Percentiles rank a stretch among this genome's conserved stretches.
phyloP scores from a whole-genome alignment of 2,113 vertebrate species.

The Ceuthmochares aereus region DNA sequence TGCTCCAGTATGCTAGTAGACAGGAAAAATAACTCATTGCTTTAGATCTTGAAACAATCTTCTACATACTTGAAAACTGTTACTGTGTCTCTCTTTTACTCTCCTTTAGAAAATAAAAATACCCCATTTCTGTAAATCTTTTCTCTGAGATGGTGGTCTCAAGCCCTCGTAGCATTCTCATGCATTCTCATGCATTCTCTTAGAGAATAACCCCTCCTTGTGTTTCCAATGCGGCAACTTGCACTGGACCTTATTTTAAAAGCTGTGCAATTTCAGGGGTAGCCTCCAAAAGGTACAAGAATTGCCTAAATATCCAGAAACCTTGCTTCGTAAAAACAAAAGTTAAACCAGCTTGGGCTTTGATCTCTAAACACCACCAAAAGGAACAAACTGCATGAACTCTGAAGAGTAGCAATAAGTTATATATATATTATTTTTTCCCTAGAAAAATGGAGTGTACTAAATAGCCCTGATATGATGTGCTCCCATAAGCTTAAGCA shows the following conservation, averaged over 20 bases:
- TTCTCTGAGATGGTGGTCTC: not conserved
- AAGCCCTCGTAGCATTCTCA: not conserved
- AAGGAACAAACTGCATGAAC: not conserved
- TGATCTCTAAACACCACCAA: not conserved
- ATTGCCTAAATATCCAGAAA: not conserved
- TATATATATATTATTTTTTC: not conserved
- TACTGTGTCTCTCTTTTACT: not conserved
- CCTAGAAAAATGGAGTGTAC: not conserved
- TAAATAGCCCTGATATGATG: not conserved
- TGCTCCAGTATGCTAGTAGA: accelerated
- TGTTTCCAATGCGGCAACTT: not conserved
- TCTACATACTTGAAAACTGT: not conserved
- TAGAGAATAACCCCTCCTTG: not conserved
- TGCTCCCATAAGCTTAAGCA: not conserved
- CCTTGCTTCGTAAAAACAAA: not conserved
- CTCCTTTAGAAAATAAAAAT: not conserved
- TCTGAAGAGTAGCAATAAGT: not conserved
- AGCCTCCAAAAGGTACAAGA: not conserved
- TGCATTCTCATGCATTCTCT: accelerated
- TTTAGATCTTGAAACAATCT: not conserved
- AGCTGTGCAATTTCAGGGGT: not conserved
- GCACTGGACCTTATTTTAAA: not conserved
- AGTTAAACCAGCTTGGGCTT: not conserved
- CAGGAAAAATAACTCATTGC: not conserved
- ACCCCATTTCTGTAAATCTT: not conserved